Conservation (phyloP, 2,888 invertebrate species). For the Lasioglossum pauxillum region DNA sequence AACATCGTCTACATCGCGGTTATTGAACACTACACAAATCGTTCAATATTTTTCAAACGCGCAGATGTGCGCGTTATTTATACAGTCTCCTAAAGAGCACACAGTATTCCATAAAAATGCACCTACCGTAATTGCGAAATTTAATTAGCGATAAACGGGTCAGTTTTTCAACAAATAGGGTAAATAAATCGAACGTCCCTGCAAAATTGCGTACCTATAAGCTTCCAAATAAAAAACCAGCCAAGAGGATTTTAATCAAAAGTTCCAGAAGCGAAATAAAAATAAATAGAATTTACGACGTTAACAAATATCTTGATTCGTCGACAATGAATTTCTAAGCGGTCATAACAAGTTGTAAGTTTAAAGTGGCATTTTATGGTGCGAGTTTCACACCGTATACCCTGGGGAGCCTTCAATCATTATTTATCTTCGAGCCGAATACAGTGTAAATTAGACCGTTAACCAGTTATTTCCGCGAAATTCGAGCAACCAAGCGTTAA, state of each 20-base stretch:
- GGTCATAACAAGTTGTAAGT: not conserved
- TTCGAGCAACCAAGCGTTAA: not conserved
- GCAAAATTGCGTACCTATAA: not conserved
- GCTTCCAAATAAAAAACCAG: not conserved
- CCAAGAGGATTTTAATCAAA: not conserved
- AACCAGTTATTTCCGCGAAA: not conserved
- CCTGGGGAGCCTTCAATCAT: not conserved
- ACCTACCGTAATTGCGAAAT: not conserved
- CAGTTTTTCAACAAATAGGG: not conserved
- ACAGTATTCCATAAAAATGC: not conserved
- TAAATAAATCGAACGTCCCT: not conserved
- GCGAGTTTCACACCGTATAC: not conserved
- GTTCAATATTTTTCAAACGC: not conserved
- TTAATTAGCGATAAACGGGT: not conserved
- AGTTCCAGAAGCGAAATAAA: not conserved
- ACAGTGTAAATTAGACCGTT: not conserved
- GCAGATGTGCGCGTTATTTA: not conserved
- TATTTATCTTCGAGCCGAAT: not conserved
- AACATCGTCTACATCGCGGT: not conserved
- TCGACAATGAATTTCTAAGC: not conserved
- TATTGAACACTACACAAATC: not conserved
- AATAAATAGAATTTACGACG: not conserved
- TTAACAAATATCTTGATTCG: not conserved
- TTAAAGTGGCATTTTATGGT: not conserved
- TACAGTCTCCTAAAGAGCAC: not conserved